Evolutionary conservation across 2,888 invertebrate species (phyloP), one percentile per base, ranked within the genome.

Genomic region (Phortica okadai): DNA sequence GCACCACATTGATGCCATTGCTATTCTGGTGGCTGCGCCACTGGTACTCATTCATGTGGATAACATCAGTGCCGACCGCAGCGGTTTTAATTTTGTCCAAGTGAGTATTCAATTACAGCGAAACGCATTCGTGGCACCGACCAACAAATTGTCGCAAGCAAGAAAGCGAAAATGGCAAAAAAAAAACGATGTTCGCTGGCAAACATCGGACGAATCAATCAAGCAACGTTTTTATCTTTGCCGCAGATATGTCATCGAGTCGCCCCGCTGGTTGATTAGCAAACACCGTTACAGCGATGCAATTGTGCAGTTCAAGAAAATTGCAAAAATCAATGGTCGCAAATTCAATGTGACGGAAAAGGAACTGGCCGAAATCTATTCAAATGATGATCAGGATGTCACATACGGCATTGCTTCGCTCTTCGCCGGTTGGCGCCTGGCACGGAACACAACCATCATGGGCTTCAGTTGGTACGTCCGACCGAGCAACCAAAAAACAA

Each of bases 231-330:
- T 72, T 44, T 72, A 41, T 72, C 25, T 64, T 62, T 50, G 66
- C 50, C 73, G 25, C 83, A 94, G 94, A 90, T 92, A 92, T 83
- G 91, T 94, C 85, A 93, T 94, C 79, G 94, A 94, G 91, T 94
- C 94, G 66, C 94, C 94, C 3, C 92, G 94, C 78, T 94, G 94
- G 94, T 91, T 94, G 81, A 93, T 93, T 89, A 92, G 93, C 79
- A 92, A 92, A 84, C 93, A 92, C 59, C 92, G 92, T 79, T 91
- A 92, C 64, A 89, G 91, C 82, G 90, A 91, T 78, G 93, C 93
- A 80, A 82, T 93, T 66, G 89, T 89, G 67, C 91, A 92, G 84
- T 89, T 94, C 76, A 92, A 92, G 84, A 90, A 90, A 82, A 94
- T 94, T 77, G 93, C 94, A 21, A 92, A 91, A 88, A 87, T 89